Evolutionary conservation across 2,113 vertebrate genomes (phyloP), one percentile per base, ranked within the genome.

Genomic region (Caranx ignobilis): DNA sequence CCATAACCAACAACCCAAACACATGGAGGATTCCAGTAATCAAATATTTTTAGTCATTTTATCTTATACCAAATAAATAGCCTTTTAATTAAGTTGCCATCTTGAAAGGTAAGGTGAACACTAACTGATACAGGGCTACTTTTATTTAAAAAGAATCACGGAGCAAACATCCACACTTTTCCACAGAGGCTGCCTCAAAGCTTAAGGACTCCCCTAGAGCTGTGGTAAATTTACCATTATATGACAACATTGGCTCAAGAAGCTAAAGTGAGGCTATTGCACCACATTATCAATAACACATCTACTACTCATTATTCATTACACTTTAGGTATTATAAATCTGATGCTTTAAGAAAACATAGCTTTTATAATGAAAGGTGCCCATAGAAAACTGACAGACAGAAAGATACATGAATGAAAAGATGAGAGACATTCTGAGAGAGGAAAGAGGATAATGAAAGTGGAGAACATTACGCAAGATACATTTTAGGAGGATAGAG

Each of bases 281-380:
- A 50, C 80, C 41, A 64, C 90, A 88, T 90, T 89, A 83, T 41
- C 69, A 90, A 90, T 85, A 82, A 47, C 39, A 80, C 76, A 35
- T 83, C 77, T 43, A 50, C 43, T 37, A 52, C 65, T 84, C 55
- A 81, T 26, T 26, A 26, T 26, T 1, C 54, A 37, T 70, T 65
- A 57, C 34, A 54, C 77, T 76, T 41, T 48, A 57, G 6, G 47
- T 47, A 32, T 60, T 48, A 75, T 50, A 63, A 85, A 85, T 76
- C 65, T 75, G 67, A 79, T 41, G 43, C 41, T 32, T 59, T 73
- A 50, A 39, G 8, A 79, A 59, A 88, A 61, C 62, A 78, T 48
- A 73, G 63, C 59, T 39, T 52, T 34, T 21, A 63, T 60, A 45
- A 84, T 84, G 66, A 78, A 75, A 71, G 65, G 47, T 61, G 67